phyloP scores from a whole-genome alignment of 2,888 invertebrate species.

The Rhagonycha fulva region DNA sequence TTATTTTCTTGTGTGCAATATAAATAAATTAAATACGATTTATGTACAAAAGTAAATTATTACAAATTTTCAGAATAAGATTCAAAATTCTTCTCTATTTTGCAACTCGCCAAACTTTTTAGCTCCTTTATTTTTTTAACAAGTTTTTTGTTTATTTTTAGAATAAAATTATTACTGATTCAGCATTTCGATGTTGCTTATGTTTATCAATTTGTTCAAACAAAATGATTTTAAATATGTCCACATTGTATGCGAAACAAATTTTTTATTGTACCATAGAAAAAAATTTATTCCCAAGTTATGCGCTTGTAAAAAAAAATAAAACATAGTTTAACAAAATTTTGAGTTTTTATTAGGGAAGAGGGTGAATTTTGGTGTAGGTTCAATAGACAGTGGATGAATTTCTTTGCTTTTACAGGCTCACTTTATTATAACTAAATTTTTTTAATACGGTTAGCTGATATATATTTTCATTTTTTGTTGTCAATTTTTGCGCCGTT shows the following conservation, averaged over 20 bases:
- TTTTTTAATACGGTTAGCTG: no score
- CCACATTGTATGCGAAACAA: background rate
- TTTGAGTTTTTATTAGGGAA: background rate
- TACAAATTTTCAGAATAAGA: background rate
- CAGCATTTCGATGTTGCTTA: background rate
- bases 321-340: background rate
- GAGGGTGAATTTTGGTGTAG: background rate
- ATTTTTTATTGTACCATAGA: background rate
- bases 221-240: background rate
- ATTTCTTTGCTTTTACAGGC: no score
- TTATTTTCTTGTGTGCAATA: background rate
- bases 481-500: no score
- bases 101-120: background rate
- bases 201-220: background rate
- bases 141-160: background rate
- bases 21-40: background rate
- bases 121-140: background rate
- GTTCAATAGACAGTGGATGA: no score
- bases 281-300: background rate
- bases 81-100: background rate
- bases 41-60: background rate
- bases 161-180: background rate
- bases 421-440: no score
- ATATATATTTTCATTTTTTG: no score
- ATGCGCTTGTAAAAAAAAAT: background rate